Evolutionary conservation across 2,113 vertebrate genomes (phyloP).

Genomic region (Chrysemys picta): DNA sequence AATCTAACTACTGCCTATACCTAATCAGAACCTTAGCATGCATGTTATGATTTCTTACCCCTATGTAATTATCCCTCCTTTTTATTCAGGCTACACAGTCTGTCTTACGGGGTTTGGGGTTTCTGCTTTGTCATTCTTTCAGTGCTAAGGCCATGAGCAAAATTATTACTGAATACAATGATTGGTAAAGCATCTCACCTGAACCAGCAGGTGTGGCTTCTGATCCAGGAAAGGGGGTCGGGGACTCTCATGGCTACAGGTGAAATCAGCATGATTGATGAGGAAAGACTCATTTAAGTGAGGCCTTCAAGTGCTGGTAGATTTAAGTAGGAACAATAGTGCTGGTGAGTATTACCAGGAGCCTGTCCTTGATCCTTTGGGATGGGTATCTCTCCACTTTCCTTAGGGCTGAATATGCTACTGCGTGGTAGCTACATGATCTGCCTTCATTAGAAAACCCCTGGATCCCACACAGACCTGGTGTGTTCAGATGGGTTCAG

Average conservation of each 20-base stretch:
- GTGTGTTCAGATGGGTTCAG: neutral
- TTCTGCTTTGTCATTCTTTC: neutral
- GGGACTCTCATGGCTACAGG: neutral
- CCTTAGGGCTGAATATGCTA: neutral
- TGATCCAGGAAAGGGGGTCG: neutral
- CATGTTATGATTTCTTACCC: neutral
- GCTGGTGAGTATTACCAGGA: neutral
- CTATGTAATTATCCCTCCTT: neutral
- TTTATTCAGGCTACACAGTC: neutral
- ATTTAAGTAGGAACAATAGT: neutral
- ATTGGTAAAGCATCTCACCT: neutral
- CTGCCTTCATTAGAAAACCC: neutral
- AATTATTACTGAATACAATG: neutral
- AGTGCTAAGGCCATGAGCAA: neutral
- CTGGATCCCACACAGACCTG: neutral
- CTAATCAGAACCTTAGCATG: neutral
- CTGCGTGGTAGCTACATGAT: neutral
- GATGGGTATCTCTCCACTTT: fast-evolving
- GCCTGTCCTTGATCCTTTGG: neutral
- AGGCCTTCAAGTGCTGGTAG: neutral
- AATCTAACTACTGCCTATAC: neutral
- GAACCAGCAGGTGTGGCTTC: neutral
- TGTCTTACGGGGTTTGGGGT: neutral
- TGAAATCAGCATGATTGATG: neutral
- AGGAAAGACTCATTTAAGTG: neutral